phyloP scores from a whole-genome alignment of 2,888 invertebrate species.

The Peribatodes rhomboidaria region DNA sequence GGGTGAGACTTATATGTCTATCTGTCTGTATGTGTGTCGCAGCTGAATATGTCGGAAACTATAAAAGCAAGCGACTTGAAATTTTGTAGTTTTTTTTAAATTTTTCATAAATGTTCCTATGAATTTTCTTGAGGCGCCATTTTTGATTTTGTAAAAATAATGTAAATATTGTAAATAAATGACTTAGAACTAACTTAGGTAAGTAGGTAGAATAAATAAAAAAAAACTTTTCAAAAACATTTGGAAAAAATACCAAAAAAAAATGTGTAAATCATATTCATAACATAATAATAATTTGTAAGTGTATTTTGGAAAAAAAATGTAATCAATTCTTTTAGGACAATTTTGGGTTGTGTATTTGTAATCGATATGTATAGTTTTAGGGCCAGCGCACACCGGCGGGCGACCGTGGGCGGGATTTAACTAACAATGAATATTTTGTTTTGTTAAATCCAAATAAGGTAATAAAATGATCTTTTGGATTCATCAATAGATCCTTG shows the following conservation, averaged over 20 bases:
- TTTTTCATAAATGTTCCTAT: background rate
- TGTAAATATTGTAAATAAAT: constrained; percentile 24
- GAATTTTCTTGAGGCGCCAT: constrained; percentile 1
- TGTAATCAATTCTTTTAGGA: background rate
- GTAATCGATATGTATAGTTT: background rate
- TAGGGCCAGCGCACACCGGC: no score
- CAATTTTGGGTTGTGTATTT: background rate
- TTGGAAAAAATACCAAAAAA: constrained; percentile 58
- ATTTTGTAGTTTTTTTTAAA: no score
- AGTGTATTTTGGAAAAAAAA: constrained; percentile 16
- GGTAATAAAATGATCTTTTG: no score
- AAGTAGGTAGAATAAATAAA: constrained; percentile 43
- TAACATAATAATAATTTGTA: constrained; percentile 19
- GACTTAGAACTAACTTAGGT: constrained; percentile 17
- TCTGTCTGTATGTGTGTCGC: no score
- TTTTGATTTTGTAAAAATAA: constrained; percentile 9
- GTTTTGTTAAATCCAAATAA: no score
- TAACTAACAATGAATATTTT: no score
- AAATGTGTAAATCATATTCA: constrained; percentile 41
- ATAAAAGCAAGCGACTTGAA: no score
- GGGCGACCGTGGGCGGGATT: no score
- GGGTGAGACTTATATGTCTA: no score
- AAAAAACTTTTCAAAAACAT: constrained; percentile 52
- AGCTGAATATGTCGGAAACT: no score
- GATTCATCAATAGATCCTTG: no score